These are phyloP conservation scores for Bradysia coprophila DNA, from an alignment of 1,140 invertebrate genomes.

Conservation along the genomic window DNA sequence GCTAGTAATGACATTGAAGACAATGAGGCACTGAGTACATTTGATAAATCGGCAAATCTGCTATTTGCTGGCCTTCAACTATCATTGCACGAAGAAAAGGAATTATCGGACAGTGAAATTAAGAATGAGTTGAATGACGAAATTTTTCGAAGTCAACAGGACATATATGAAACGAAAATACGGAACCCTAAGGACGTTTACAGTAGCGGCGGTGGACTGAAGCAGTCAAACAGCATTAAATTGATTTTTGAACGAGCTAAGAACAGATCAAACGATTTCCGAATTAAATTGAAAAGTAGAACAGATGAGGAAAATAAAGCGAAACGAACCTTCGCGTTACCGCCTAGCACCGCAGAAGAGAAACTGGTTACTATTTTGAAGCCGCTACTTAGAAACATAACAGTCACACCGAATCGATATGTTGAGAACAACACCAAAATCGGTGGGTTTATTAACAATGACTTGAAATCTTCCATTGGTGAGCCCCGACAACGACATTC, in stretches of 20 bases:
- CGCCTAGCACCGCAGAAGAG: too few species aligned
- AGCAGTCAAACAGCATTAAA: not conserved
- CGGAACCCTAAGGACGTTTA: too few species aligned
- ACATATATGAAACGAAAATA: not conserved
- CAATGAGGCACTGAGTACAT: not conserved
- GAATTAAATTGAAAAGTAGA: not conserved
- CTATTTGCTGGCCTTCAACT: not conserved
- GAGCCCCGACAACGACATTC: too few species aligned
- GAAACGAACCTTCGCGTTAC: too few species aligned
- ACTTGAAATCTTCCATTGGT: too few species aligned
- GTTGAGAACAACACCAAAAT: too few species aligned
- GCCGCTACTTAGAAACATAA: too few species aligned
- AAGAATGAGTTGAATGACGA: not conserved
- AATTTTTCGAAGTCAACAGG: not conserved
- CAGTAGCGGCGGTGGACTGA: not conserved
- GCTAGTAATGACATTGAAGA: not conserved
- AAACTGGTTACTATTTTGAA: too few species aligned
- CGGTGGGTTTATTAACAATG: too few species aligned
- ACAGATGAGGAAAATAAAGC: too few species aligned
- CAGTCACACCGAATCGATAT: too few species aligned
- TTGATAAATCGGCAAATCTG: not conserved
- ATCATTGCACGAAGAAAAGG: not conserved
- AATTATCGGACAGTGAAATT: not conserved
- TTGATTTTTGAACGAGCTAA: not conserved
- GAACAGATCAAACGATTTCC: not conserved